Percentiles rank a stretch among this genome's conserved stretches.
Evolutionary conservation across 2,888 invertebrate species (phyloP).

Genomic region (Tetranychus piercei): DNA sequence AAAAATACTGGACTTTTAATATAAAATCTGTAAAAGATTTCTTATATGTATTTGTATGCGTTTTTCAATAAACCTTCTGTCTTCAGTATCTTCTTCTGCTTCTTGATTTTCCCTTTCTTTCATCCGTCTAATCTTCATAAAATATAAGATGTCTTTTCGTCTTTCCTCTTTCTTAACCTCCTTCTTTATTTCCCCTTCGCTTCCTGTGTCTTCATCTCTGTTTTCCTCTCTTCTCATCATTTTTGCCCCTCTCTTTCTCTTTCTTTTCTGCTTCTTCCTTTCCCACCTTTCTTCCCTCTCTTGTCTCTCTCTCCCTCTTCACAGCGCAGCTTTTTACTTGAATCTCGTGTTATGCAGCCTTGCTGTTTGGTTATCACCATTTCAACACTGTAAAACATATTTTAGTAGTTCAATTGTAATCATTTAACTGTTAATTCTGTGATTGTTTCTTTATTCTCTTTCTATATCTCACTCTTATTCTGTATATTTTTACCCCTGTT

Average conservation of each 20-base stretch:
- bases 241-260: not conserved
- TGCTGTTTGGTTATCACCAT: not conserved
- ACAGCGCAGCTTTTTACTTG: not conserved
- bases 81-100: not conserved
- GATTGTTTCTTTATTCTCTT: too few species aligned
- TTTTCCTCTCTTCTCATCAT: not conserved
- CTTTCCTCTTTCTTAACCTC: not conserved
- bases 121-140: not conserved
- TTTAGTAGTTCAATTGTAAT: too few species aligned
- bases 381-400: too few species aligned
- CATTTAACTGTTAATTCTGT: too few species aligned
- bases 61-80: too few species aligned
- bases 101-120: not conserved
- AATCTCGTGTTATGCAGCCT: not conserved
- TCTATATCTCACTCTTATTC: too few species aligned
- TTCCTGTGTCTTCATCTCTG: conserved; percentile 9
- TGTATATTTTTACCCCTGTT: too few species aligned
- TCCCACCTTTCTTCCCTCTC: conserved; percentile 1
- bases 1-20: too few species aligned
- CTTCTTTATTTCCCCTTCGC: conserved; percentile 5
- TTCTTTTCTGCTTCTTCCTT: not conserved
- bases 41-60: too few species aligned
- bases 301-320: conserved; percentile 5
- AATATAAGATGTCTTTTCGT: not conserved
- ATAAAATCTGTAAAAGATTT: too few species aligned